Base-by-base conservation (phyloP, 2,888 invertebrate species). In the Drosophila rellima region DNA sequence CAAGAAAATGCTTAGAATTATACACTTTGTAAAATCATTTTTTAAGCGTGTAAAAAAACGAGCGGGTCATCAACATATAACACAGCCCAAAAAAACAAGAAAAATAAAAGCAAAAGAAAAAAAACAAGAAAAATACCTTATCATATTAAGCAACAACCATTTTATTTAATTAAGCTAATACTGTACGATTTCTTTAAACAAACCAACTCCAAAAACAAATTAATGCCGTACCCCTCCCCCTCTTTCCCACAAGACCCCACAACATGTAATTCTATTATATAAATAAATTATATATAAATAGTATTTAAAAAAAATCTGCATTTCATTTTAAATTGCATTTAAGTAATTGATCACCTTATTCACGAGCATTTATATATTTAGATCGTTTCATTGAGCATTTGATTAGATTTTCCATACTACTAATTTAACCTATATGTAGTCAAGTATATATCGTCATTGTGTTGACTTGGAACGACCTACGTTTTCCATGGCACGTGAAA, bases 231-330 rank as follows among this genome's bases (percentile, higher is more conserved):
- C 47, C 40, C 56, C 69, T 48, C 61, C 59, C 10, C 23, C 33
- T 15, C 3, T 42, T 35, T 45, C 65, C 52, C 65, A 74, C 72
- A 73, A 63, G 50, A 50, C 33, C 70, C 59, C 69, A 65, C 57
- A 67, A 79, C 77, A 89, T 86, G 85, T 89, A 89, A 87, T 87
- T 86, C 85, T 84, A 86, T 77, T 66, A 87, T 85, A 89, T 87
- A 86, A 86, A 86, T 89, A 88, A 86, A 86, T 87, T 82, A 82
- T 89, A 85, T 82, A 85, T 89, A 87, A 83, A 87, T 85, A 86
- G 85, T 87, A 89, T 86, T 85, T 87, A 85, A 88, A 86, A 54
- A 60, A 39, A 70, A 55, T 6, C 1, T 6, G 1, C 33, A 26
- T 71, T 65, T 62, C 44, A 52, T 17, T 52, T n/a, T 18, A 50